These are phyloP conservation scores for Eulemur coronatus DNA, from an alignment of 2,797 vertebrate species.

Conservation along the genomic window DNA sequence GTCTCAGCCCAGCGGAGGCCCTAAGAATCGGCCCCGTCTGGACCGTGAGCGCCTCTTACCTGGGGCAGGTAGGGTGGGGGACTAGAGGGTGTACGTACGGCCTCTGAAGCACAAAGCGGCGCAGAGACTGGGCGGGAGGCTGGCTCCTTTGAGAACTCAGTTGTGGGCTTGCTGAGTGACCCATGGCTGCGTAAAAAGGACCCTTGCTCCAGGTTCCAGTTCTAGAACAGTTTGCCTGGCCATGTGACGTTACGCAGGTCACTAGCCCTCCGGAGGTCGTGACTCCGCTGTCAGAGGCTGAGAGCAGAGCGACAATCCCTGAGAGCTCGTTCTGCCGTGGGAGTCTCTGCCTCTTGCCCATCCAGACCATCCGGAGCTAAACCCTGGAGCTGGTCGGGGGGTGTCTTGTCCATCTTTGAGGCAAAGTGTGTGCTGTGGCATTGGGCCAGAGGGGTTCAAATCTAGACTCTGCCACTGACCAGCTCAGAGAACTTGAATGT, in stretches of 20 bases:
- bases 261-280: neutral
- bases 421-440: neutral
- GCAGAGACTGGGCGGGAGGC: neutral
- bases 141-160: neutral
- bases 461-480: neutral
- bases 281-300: neutral
- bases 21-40: neutral
- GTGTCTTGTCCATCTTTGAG: neutral
- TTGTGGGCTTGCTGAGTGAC: neutral
- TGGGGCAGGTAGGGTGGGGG: neutral
- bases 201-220: neutral
- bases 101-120: neutral
- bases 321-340: rapidly evolving
- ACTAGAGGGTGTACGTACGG: no score
- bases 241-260: neutral
- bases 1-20: neutral
- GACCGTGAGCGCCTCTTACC: neutral
- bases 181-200: neutral
- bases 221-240: neutral
- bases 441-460: neutral
- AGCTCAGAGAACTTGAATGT: neutral
- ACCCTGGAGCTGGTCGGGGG: neutral
- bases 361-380: neutral
- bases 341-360: neutral
- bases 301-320: neutral